Evolutionary conservation across 1,140 invertebrate species (phyloP).

Genomic region (Drosophila mojavensis): DNA sequence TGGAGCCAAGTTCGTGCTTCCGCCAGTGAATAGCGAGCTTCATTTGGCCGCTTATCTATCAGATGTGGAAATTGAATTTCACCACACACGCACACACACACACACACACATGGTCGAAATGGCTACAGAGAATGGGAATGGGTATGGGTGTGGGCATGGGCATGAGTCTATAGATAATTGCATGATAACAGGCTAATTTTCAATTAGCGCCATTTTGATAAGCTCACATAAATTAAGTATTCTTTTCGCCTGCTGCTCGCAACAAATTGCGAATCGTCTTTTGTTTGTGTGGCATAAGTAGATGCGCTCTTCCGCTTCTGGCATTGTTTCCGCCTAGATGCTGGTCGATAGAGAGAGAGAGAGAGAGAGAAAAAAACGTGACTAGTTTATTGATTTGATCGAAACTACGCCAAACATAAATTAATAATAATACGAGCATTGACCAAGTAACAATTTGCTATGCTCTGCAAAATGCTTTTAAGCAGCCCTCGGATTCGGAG

Average conservation of each 20-base stretch:
- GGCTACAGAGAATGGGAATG: conserved; percentile 17
- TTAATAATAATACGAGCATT: conserved; percentile 76
- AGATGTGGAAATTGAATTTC: conserved; percentile 72
- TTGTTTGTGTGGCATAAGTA: conserved; percentile 49
- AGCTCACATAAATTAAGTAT: conserved; percentile 74
- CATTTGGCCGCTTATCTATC: conserved; percentile 66
- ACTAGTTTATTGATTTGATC: conserved; percentile 79
- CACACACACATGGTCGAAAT: conserved; percentile 31
- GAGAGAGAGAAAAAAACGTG: conserved; percentile 32
- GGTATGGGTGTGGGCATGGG: conserved; percentile 31
- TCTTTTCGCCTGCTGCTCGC: conserved; percentile 45
- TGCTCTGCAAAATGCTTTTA: conserved; percentile 74
- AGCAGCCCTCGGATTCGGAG: conserved; percentile 26
- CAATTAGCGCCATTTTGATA: conserved; percentile 82
- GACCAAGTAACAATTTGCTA: conserved; percentile 78
- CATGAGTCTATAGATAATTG: conserved; percentile 69
- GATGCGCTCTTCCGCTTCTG: conserved; percentile 48
- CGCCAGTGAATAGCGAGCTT: conserved; percentile 33
- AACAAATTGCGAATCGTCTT: conserved; percentile 78
- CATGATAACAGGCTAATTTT: conserved; percentile 80
- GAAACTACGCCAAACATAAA: conserved; percentile 69
- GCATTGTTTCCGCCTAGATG: conserved; percentile 44
- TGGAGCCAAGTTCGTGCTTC: conserved; percentile 43
- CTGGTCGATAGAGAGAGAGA: conserved; percentile 20
- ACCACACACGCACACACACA: conserved; percentile 33